Evolutionary conservation across 2,797 vertebrate species (phyloP).

Genomic region (Rhinogobio ventralis): DNA sequence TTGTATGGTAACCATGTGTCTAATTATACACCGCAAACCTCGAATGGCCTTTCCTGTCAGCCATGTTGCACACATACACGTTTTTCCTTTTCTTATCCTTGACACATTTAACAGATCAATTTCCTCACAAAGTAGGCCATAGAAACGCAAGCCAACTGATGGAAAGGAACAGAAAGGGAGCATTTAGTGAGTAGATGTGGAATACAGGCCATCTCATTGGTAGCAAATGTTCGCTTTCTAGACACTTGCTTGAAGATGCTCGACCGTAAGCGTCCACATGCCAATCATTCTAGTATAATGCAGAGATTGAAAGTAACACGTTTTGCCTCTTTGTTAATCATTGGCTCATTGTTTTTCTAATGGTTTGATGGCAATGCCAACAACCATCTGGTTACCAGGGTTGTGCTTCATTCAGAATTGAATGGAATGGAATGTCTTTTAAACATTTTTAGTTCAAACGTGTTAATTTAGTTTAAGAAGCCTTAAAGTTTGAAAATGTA

Average conservation of each 20-base stretch:
- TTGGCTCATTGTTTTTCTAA: not conserved
- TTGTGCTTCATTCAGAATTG: not conserved
- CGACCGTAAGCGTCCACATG: not conserved
- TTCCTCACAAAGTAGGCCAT: constrained; percentile 53
- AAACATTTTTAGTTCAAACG: not conserved
- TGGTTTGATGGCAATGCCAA: not conserved
- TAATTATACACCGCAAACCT: constrained; percentile 42
- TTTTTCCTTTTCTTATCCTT: constrained; percentile 52
- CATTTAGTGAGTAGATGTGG: constrained; percentile 4
- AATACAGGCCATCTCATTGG: not conserved
- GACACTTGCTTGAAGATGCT: not conserved
- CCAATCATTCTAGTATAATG: not conserved
- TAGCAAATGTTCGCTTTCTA: not conserved
- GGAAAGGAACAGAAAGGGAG: constrained; percentile 2
- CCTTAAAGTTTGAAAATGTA: not conserved
- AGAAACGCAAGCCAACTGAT: constrained; percentile 7
- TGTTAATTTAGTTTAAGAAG: not conserved
- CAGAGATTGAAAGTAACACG: not conserved
- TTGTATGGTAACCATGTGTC: constrained; percentile 17
- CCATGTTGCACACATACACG: constrained; percentile 33
- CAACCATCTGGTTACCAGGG: not conserved
- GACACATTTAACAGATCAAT: constrained; percentile 58
- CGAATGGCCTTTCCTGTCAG: constrained; percentile 18
- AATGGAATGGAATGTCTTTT: not conserved
- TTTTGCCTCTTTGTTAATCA: not conserved